A percentile compares a stretch with the other conserved stretches of the same genome.
Conservation (phyloP, 2,888 invertebrate species). For the Archips xylosteana region DNA sequence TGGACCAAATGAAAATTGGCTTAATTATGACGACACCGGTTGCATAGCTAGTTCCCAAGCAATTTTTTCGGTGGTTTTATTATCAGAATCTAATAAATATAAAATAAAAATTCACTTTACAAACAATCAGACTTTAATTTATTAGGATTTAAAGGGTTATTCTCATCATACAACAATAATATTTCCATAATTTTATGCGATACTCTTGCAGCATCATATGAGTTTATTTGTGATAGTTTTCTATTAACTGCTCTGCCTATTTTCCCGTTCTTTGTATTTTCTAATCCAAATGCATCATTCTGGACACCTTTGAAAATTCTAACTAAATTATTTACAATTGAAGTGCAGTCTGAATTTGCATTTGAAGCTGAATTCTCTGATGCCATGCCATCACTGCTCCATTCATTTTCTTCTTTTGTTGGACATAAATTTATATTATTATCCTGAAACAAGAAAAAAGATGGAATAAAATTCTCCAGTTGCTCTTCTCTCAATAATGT, state of each 20-base stretch:
- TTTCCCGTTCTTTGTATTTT: conserved; percentile 62
- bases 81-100: background rate
- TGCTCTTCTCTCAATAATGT: background rate
- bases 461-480: background rate
- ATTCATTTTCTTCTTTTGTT: conserved; percentile 46
- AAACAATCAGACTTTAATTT: conserved; percentile 49
- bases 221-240: conserved; percentile 66
- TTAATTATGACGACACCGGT: too few species aligned
- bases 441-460: conserved; percentile 51
- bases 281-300: conserved; percentile 67
- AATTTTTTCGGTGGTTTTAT: too few species aligned
- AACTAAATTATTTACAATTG: conserved; percentile 64
- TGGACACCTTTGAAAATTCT: conserved; percentile 67
- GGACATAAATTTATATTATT: background rate
- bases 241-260: conserved; percentile 64
- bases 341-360: conserved; percentile 57
- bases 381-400: conserved; percentile 51
- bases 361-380: conserved; percentile 48
- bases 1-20: too few species aligned
- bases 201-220: conserved; percentile 66
- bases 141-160: conserved; percentile 74
- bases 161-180: conserved; percentile 67
- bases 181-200: conserved; percentile 70
- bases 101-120: conserved; percentile 13
- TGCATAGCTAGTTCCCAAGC: too few species aligned